These are phyloP conservation scores for Brevimyrus niger DNA, from an alignment of 2,113 vertebrate species.

Conservation along the genomic window DNA sequence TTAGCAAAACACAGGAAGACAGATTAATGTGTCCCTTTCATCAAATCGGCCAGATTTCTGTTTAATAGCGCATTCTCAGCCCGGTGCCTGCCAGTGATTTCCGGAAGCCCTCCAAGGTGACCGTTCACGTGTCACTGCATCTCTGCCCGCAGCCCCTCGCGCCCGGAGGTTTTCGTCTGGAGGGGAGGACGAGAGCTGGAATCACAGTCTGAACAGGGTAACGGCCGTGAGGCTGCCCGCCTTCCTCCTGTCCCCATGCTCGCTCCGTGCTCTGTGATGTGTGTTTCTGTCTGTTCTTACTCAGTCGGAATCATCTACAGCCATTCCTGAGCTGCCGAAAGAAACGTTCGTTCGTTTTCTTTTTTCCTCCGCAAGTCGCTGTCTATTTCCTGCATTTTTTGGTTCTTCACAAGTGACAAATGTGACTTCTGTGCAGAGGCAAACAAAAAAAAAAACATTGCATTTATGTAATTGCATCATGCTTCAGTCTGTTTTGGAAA, in stretches of 20 bases:
- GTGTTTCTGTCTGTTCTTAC: neutral
- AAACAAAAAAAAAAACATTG: neutral
- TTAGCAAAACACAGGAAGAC: neutral
- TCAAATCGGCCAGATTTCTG: neutral
- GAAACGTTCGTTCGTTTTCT: neutral
- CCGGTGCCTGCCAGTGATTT: conserved; percentile 16
- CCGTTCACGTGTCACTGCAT: conserved; percentile 4
- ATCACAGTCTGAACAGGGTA: conserved; percentile 73
- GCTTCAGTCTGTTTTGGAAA: neutral
- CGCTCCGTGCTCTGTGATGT: neutral
- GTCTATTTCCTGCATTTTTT: neutral
- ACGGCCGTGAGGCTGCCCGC: conserved; percentile 18
- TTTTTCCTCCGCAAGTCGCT: neutral
- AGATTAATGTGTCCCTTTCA: neutral
- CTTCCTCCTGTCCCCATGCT: neutral
- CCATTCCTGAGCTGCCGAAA: neutral
- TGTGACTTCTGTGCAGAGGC: neutral
- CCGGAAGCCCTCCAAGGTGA: neutral
- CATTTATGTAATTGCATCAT: neutral
- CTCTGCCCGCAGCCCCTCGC: conserved; percentile 53
- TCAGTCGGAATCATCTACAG: neutral
- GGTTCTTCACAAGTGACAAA: neutral
- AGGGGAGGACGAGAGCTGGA: conserved; percentile 71
- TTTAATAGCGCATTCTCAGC: neutral
- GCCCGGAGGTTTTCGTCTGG: conserved; percentile 74